phyloP scores from a whole-genome alignment of 1,140 invertebrate genomes.

The Kradibia gibbosae region DNA sequence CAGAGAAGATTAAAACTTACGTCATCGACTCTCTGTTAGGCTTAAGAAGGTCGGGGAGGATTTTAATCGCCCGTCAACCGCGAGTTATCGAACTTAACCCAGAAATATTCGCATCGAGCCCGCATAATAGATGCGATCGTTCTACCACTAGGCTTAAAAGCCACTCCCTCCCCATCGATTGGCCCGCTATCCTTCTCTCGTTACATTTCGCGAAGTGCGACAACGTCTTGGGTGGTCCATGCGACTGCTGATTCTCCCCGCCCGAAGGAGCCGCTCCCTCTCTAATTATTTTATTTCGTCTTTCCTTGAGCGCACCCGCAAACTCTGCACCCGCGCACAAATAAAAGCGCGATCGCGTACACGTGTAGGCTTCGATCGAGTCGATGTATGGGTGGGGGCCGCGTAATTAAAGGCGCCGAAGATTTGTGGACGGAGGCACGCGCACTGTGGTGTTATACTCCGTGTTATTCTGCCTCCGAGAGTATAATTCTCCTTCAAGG shows the following conservation, averaged over 20 bases:
- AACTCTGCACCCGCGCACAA: not conserved
- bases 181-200: not conserved
- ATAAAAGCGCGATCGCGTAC: not conserved
- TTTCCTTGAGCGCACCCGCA: no score
- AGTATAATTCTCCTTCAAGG: slow-evolving; percentile 2
- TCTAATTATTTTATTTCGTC: no score
- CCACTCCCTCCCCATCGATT: no score
- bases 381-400: not conserved
- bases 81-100: no score
- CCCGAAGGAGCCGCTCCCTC: no score
- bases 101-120: no score
- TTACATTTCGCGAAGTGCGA: not conserved
- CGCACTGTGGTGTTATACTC: not conserved
- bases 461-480: not conserved
- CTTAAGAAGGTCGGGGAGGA: not conserved
- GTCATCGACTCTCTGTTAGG: not conserved
- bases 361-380: not conserved
- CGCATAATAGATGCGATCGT: not conserved
- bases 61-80: not conserved
- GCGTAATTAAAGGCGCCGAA: slow-evolving; percentile 32
- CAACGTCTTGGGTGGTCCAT: slow-evolving; percentile 19
- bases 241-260: not conserved
- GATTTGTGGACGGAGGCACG: slow-evolving; percentile 3
- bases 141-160: no score
- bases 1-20: not conserved